These are phyloP conservation scores for Girardinichthys multiradiatus DNA, from an alignment of 2,113 vertebrate species.

Conservation along the genomic window DNA sequence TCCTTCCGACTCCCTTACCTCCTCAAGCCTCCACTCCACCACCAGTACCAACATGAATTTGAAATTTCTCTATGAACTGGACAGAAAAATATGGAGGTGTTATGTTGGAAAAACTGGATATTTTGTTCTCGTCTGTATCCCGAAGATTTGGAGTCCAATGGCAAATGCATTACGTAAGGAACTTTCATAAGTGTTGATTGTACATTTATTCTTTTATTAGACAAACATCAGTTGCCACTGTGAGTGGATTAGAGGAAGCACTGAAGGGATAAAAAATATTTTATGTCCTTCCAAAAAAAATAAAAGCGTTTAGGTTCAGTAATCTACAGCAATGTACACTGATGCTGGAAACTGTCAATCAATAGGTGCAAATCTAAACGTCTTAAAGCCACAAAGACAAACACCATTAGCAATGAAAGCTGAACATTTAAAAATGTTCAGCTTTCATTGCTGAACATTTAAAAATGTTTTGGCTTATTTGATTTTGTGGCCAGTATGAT, in stretches of 20 bases:
- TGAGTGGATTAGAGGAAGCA: no score
- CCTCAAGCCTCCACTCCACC: no score
- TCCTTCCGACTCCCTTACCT: no score
- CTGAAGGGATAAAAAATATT: background rate
- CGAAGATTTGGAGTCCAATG: background rate
- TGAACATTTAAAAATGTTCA: no score
- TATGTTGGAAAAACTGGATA: background rate
- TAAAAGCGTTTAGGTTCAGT: conserved; percentile 1
- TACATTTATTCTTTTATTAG: conserved; percentile 3
- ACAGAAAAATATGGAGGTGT: background rate
- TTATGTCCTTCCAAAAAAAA: conserved; percentile 1
- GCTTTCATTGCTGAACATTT: no score
- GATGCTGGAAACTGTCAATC: background rate
- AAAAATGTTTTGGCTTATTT: background rate
- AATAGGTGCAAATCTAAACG: background rate
- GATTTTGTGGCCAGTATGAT: background rate
- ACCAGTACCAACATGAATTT: background rate
- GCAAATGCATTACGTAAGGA: background rate
- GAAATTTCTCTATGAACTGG: background rate
- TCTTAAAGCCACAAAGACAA: background rate
- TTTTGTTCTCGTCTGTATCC: background rate
- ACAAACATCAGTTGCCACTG: background rate
- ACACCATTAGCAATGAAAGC: background rate
- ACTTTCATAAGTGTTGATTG: background rate
- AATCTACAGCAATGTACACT: background rate